Evolutionary conservation across 2,113 vertebrate species (phyloP).

Genomic region (Thymallus thymallus): DNA sequence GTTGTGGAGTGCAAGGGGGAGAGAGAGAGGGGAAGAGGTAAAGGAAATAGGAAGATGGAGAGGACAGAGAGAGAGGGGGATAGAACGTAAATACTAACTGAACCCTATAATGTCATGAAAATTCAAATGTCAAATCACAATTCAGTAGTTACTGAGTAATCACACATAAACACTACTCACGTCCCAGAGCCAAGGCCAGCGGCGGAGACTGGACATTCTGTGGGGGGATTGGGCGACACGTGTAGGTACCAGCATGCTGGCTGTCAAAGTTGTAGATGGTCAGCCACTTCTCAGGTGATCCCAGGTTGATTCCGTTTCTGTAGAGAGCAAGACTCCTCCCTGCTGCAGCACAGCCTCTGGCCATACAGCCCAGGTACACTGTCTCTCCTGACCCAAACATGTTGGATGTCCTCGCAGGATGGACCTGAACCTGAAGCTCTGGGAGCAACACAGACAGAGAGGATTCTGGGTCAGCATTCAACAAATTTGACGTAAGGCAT

Average conservation of each 20-base stretch:
- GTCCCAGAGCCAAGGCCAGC: constrained; percentile 62
- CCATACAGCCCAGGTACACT: constrained; percentile 72
- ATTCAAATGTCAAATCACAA: too few relatives aligned
- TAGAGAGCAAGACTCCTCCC: constrained; percentile 71
- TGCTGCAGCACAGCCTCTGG: constrained; percentile 69
- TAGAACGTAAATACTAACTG: background rate
- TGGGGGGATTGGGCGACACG: constrained; percentile 70
- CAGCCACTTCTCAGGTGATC: constrained; percentile 67
- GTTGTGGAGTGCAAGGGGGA: background rate
- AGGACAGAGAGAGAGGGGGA: background rate
- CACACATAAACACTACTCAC: constrained; percentile 54
- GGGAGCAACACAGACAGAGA: constrained; percentile 23
- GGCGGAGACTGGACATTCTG: constrained; percentile 71
- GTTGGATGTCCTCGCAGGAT: constrained; percentile 65
- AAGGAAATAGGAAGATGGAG: background rate
- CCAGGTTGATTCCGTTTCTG: constrained; percentile 71
- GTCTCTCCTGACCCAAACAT: constrained; percentile 74
- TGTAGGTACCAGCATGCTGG: constrained; percentile 68
- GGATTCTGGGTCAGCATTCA: too few relatives aligned
- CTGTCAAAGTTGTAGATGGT: constrained; percentile 68
- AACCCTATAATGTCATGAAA: background rate
- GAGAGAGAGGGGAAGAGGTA: background rate
- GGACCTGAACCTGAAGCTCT: constrained; percentile 75
- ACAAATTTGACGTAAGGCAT: too few relatives aligned
- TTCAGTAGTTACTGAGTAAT: too few relatives aligned